These are phyloP conservation scores for Phrynocephalus guinanensis DNA, from an alignment of 2,797 vertebrate genomes.

Conservation along the genomic window DNA sequence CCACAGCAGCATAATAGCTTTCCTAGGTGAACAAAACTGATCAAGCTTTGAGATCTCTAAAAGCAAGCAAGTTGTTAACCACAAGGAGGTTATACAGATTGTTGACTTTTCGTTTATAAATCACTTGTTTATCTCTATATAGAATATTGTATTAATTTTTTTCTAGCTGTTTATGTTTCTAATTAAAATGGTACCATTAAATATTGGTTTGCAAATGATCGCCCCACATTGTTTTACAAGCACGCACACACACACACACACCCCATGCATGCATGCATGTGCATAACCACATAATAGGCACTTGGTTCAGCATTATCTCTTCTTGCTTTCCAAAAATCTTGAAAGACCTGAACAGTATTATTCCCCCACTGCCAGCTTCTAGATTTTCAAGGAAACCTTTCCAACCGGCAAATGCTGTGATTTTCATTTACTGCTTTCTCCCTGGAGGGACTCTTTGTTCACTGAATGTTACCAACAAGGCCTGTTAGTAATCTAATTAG, in stretches of 20 bases:
- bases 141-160: not conserved
- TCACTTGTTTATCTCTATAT: no score
- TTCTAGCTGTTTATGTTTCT: not conserved
- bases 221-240: no score
- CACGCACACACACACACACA: no score
- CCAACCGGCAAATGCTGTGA: not conserved
- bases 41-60: not conserved
- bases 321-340: not conserved
- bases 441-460: constrained; percentile 19
- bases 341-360: not conserved
- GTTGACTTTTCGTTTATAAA: no score
- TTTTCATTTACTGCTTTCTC: constrained; percentile 20
- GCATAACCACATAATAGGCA: no score
- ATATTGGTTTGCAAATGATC: not conserved
- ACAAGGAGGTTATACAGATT: not conserved
- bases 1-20: not conserved
- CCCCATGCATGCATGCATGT: no score
- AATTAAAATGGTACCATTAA: not conserved
- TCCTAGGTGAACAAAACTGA: not conserved
- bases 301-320: not conserved
- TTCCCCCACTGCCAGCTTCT: not conserved
- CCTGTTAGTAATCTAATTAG: constrained; percentile 30
- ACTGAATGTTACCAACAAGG: constrained; percentile 19
- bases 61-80: not conserved
- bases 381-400: constrained; percentile 6